These are phyloP conservation scores for Cyclophora albipunctata DNA, from an alignment of 2,888 invertebrate genomes.

Conservation along the genomic window DNA sequence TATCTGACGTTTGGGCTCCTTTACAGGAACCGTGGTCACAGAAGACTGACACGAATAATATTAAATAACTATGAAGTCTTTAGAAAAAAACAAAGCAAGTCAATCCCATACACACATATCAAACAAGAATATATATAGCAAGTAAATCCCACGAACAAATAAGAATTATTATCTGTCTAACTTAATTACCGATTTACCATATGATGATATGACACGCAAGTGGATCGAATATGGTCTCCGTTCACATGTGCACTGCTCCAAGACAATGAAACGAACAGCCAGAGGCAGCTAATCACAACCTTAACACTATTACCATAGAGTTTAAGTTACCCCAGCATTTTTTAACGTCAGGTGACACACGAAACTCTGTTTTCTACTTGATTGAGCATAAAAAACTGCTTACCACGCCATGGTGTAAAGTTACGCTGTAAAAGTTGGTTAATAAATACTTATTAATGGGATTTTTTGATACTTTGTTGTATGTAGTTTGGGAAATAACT, in stretches of 20 bases:
- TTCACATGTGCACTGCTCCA: slow-evolving; percentile 39
- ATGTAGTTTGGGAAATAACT: too few species aligned
- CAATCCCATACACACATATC: too few species aligned
- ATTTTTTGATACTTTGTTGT: too few species aligned
- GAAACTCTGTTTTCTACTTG: slow-evolving; percentile 60
- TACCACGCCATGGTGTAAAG: slow-evolving; percentile 51
- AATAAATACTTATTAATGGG: slow-evolving; percentile 12
- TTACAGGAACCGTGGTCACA: too few species aligned
- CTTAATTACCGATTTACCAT: slow-evolving; percentile 42
- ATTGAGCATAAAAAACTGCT: slow-evolving; percentile 65
- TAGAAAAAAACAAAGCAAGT: too few species aligned
- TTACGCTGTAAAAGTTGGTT: slow-evolving; percentile 38
- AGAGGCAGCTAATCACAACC: slow-evolving; percentile 19
- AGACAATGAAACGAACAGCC: slow-evolving; percentile 24
- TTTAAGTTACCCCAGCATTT: slow-evolving; percentile 14
- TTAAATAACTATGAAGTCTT: too few species aligned
- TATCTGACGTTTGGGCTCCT: too few species aligned
- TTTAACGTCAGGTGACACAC: slow-evolving; percentile 51
- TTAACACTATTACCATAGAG: slow-evolving; percentile 24
- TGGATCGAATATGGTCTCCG: slow-evolving; percentile 29
- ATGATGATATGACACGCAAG: slow-evolving; percentile 50
- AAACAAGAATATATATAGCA: too few species aligned
- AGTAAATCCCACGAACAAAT: too few species aligned
- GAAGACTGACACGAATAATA: too few species aligned
- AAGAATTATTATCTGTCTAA: slow-evolving; percentile 19